Evolutionary conservation across 2,888 invertebrate genomes (phyloP).

Genomic region (Psylliodes chrysocephalus): DNA sequence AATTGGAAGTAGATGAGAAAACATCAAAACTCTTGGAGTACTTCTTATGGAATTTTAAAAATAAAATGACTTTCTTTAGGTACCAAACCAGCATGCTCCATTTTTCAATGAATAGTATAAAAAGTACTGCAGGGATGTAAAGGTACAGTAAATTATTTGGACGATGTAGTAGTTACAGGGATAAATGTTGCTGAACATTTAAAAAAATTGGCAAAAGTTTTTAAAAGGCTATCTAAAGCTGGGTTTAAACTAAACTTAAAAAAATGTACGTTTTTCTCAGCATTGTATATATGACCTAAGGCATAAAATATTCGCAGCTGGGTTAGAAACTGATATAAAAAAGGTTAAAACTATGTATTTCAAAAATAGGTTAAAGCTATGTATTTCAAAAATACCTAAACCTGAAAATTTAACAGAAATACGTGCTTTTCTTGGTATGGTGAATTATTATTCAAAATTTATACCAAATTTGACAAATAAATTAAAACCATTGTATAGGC

Average conservation of each 20-base stretch:
- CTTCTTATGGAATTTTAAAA: constrained; percentile 53
- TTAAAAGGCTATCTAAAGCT: too few relatives aligned
- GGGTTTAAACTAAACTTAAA: too few relatives aligned
- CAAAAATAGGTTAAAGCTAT: too few relatives aligned
- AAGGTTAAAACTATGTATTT: too few relatives aligned
- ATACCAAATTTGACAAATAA: too few relatives aligned
- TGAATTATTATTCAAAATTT: too few relatives aligned
- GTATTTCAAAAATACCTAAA: constrained; percentile 3
- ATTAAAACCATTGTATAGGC: too few relatives aligned
- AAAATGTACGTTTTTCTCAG: constrained; percentile 19
- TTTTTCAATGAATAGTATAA: neutral
- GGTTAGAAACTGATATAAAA: too few relatives aligned
- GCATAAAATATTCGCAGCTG: constrained; percentile 15
- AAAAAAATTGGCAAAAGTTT: constrained; percentile 19
- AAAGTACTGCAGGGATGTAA: constrained; percentile 4
- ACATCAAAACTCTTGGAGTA: constrained; percentile 45
- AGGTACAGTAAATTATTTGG: too few relatives aligned
- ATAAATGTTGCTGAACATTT: constrained; percentile 41
- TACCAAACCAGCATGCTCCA: too few relatives aligned
- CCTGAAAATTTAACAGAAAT: neutral
- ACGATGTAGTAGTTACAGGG: neutral
- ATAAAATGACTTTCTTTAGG: constrained; percentile 51
- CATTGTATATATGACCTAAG: too few relatives aligned
- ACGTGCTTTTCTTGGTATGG: too few relatives aligned
- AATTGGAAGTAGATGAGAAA: constrained; percentile 20